Base-by-base conservation (phyloP, 1,140 invertebrate species). In the Piezodorus guildinii region DNA sequence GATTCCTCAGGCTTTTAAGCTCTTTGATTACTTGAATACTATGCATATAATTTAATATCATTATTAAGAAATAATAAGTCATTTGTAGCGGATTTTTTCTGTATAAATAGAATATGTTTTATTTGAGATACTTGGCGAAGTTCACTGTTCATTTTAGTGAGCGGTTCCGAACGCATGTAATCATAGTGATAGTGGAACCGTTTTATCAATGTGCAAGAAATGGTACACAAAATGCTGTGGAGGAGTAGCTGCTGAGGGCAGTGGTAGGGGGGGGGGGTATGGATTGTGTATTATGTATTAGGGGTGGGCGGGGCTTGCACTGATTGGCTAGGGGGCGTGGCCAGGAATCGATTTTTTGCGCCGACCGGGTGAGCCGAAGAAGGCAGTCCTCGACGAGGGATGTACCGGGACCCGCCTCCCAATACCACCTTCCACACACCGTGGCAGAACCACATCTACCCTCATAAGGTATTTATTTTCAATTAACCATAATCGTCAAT, bases 391-490 rank as follows among this genome's bases (percentile, higher is more conserved):
- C 14, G 15, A 2, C 34, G 23, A 17, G 43, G 39, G 30, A 63
- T 63, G 62, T 63, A 54, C 62, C 62, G 51, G 27, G 62, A 69
- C 61, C 63, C 62, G 46, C 46, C 46, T 46, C 66, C 66, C 46
- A 62, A 44, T 30, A 62, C 64, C 60, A 67, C 63, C 62, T 68
- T 66, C 60, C 68, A 69, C 46, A 54, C 65, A n/a, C 62, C 60
- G 34, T 69, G 68, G 68, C 68, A 65, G 23, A 58, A 60, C 44
- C 68, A 69, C 30, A 66, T 65, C 51, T 69, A 69, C 60, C 67
- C 67, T 52, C 68, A 69, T 46, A 69, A 69, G 68, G 68, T 69
- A 65, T 49, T 49, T 39, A 39, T 39, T 39, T 39, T 10, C 6
- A 12, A 39, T 10, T 39, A 39, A 10, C 34, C 1, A 39, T 39